Conservation (phyloP, 2,113 vertebrate genomes). For the Pomatorhinus ruficollis region DNA sequence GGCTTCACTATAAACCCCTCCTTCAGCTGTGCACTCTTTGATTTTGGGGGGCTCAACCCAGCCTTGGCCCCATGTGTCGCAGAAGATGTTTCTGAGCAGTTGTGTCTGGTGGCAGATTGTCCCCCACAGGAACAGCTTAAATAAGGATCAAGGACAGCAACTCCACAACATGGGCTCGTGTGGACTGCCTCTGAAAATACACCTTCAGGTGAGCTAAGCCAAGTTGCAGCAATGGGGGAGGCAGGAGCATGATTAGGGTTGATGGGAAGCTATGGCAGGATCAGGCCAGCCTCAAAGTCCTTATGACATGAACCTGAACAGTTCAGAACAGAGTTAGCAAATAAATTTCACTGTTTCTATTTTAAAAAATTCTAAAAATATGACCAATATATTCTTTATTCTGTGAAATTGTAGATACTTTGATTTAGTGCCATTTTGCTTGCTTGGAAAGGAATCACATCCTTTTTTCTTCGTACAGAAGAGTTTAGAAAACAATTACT, state of each 20-base stretch:
- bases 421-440: neutral
- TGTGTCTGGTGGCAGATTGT: neutral
- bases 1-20: neutral
- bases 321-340: neutral
- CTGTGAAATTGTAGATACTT: neutral
- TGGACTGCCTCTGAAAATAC: neutral
- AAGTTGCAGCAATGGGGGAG: neutral
- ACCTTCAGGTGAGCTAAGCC: neutral
- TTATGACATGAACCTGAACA: neutral
- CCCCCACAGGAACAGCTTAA: fast-evolving
- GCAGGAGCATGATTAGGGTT: neutral
- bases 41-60: neutral
- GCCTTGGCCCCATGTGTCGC: fast-evolving
- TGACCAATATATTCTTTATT: neutral
- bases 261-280: fast-evolving
- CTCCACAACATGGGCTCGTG: neutral
- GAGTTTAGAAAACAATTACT: neutral
- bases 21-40: neutral
- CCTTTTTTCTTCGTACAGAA: neutral
- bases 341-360: neutral
- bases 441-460: neutral
- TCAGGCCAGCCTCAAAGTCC: neutral
- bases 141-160: neutral
- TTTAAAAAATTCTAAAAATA: neutral
- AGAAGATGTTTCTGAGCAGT: neutral